Percentiles rank a stretch among this genome's conserved stretches.
These are phyloP conservation scores for Eulemur coronatus DNA, from an alignment of 2,797 vertebrate species.

Conservation along the genomic window DNA sequence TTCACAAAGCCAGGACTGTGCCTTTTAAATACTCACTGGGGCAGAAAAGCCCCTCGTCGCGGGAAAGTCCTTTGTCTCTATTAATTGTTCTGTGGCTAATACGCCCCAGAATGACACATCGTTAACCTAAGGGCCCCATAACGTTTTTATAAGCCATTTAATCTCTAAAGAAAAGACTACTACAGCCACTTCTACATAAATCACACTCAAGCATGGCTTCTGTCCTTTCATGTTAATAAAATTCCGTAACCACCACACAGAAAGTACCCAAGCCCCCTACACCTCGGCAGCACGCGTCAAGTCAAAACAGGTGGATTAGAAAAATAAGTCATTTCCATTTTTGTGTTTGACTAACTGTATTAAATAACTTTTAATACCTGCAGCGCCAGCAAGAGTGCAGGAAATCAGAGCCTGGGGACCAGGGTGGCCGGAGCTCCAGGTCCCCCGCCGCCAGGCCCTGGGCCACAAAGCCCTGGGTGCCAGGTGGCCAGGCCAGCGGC, in stretches of 20 bases:
- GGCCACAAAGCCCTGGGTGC: accelerated
- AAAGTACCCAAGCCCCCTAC: background rate
- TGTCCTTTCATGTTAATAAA: conserved; percentile 22
- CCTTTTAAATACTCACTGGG: background rate
- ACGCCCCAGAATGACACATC: background rate
- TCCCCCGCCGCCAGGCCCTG: accelerated
- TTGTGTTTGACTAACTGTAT: background rate
- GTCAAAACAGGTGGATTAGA: background rate
- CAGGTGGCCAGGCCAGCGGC: background rate
- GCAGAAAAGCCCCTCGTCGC: conserved; percentile 26
- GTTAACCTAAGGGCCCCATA: conserved; percentile 4
- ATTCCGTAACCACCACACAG: background rate
- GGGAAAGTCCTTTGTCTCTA: conserved; percentile 34
- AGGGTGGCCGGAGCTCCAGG: accelerated
- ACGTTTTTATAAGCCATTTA: conserved; percentile 41
- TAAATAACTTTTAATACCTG: background rate
- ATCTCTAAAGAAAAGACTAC: background rate
- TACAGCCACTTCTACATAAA: background rate
- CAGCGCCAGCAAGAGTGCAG: too few relatives aligned
- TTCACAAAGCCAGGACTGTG: background rate
- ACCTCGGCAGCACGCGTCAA: background rate
- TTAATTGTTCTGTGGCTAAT: conserved; percentile 29
- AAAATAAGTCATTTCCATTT: background rate
- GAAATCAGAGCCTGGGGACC: accelerated
- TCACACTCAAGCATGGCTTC: background rate